A percentile compares a stretch with the other conserved stretches of the same genome.
Evolutionary conservation across 2,797 vertebrate genomes (phyloP).

Genomic region (Typhlichthys subterraneus): DNA sequence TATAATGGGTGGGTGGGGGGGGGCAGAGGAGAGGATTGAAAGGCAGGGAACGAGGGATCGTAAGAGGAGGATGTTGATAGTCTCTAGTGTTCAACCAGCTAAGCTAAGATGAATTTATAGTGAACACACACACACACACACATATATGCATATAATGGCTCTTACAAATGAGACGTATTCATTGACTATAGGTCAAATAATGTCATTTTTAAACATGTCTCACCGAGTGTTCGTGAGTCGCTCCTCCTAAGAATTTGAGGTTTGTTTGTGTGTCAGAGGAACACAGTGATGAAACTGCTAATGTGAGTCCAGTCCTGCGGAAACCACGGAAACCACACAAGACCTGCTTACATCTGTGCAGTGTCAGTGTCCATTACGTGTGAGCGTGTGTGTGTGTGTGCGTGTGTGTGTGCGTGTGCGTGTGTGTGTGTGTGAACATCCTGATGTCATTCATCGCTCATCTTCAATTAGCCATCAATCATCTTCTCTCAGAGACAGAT

Average conservation of each 20-base stretch:
- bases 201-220: background rate
- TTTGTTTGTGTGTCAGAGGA: slow-evolving; percentile 9
- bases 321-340: slow-evolving; percentile 1
- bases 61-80: slow-evolving; percentile 21
- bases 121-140: background rate
- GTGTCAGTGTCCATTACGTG: slow-evolving; percentile 3
- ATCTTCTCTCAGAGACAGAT: slow-evolving; percentile 25
- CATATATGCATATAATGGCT: slow-evolving; percentile 6
- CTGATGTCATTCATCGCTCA: slow-evolving; percentile 48
- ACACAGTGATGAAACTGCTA: background rate
- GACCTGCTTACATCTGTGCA: slow-evolving; percentile 8
- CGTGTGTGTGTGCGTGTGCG: too few relatives aligned
- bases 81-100: slow-evolving; percentile 21
- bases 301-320: background rate
- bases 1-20: too few relatives aligned
- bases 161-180: background rate
- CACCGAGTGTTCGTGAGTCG: slow-evolving; percentile 7
- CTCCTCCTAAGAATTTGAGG: slow-evolving; percentile 2
- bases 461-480: slow-evolving; percentile 64
- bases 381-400: background rate
- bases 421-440: background rate
- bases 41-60: background rate
- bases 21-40: background rate
- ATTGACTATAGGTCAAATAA: background rate
- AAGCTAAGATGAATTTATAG: background rate